Evolutionary conservation across 2,797 vertebrate species (phyloP).

Genomic region (Gila robusta): DNA sequence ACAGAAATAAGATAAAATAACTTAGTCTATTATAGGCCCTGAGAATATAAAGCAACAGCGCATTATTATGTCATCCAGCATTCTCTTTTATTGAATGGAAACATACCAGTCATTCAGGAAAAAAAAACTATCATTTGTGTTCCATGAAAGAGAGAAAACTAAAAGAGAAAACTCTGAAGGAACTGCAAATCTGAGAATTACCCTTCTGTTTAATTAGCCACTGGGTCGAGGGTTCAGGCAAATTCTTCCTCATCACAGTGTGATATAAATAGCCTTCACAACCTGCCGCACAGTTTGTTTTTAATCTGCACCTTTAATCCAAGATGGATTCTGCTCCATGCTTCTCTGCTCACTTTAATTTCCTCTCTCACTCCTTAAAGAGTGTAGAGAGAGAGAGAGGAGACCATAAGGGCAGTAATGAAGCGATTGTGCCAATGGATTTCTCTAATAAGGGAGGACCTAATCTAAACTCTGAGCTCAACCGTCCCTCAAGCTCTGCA

Average conservation of each 20-base stretch:
- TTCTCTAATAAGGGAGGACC: slow-evolving; percentile 51
- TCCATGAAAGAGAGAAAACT: background rate
- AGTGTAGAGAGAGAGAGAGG: slow-evolving; percentile 18
- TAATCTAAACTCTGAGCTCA: slow-evolving; percentile 28
- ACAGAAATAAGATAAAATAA: background rate
- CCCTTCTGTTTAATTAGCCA: slow-evolving; percentile 54
- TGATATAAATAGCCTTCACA: slow-evolving; percentile 50
- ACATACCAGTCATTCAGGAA: background rate
- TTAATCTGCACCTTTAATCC: slow-evolving; percentile 63
- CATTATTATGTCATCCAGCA: background rate
- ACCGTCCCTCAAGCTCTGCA: slow-evolving; percentile 14
- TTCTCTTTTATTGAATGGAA: background rate
- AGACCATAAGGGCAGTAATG: slow-evolving; percentile 24
- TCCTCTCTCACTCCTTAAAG: slow-evolving; percentile 55
- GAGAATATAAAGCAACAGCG: background rate
- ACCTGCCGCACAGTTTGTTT: slow-evolving; percentile 43
- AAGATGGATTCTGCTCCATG: slow-evolving; percentile 51
- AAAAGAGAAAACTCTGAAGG: slow-evolving; percentile 16
- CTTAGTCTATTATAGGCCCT: background rate
- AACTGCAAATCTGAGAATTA: slow-evolving; percentile 7
- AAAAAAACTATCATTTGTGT: background rate
- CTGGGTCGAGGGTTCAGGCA: slow-evolving; percentile 19
- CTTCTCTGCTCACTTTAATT: slow-evolving; percentile 63
- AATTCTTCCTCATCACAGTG: slow-evolving; percentile 26
- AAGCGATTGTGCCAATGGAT: slow-evolving; percentile 47